Percentiles rank a stretch among this genome's conserved stretches.
Conservation (phyloP, 2,113 vertebrate genomes). For the Egretta garzetta region DNA sequence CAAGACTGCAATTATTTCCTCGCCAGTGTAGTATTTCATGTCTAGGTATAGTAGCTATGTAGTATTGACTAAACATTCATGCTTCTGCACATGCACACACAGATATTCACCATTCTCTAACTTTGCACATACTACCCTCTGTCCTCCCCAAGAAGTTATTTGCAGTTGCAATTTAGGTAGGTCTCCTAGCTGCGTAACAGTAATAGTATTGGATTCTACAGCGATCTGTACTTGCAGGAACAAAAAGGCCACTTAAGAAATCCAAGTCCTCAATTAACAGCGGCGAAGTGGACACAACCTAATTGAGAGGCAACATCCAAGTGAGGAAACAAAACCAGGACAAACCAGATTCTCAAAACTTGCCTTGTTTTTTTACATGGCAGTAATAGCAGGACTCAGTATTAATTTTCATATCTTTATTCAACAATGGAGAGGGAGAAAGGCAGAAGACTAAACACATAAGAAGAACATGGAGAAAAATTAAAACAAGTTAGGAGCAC, state of each 20-base stretch:
- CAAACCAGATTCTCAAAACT: neutral
- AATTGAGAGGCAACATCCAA: neutral
- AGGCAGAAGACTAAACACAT: neutral
- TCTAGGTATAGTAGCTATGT: neutral
- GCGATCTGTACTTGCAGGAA: neutral
- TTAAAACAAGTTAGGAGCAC: neutral
- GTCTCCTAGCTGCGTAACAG: neutral
- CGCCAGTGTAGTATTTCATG: neutral
- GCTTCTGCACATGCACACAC: neutral
- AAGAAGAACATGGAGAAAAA: neutral
- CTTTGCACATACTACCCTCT: neutral
- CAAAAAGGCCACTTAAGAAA: neutral
- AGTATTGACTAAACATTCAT: neutral
- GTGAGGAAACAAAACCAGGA: neutral
- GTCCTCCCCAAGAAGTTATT: neutral
- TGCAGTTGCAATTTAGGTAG: neutral
- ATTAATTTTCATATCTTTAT: slow-evolving; percentile 29
- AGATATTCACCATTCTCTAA: neutral
- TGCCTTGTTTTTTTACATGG: neutral
- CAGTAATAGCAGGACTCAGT: neutral
- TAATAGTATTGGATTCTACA: neutral
- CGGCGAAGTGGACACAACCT: neutral
- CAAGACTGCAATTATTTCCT: neutral
- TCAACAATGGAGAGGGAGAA: neutral
- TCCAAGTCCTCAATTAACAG: neutral